Evolutionary conservation across 2,797 vertebrate species (phyloP).

Genomic region (Pseudochirops cupreus): DNA sequence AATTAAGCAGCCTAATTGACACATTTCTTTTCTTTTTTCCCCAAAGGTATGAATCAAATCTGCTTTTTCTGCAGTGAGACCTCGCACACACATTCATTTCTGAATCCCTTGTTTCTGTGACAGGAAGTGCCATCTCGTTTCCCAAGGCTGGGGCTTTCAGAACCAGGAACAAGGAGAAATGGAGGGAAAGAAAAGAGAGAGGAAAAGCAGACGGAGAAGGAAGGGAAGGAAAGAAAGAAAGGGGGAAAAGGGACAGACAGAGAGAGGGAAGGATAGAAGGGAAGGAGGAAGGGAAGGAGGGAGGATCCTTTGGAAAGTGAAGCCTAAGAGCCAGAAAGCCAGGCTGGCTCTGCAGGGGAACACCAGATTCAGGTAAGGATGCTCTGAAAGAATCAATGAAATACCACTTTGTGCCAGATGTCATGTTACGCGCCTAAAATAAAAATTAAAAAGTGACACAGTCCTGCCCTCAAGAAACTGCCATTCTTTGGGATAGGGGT

Average conservation of each 20-base stretch:
- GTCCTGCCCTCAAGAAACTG: too few species aligned
- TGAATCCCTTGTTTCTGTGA: neutral
- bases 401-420: neutral
- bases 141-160: constrained; percentile 17
- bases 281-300: neutral
- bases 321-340: neutral
- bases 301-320: neutral
- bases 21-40: constrained; percentile 35
- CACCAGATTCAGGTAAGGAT: neutral
- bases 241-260: neutral
- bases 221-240: neutral
- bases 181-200: neutral
- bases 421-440: neutral
- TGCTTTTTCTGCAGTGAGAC: neutral
- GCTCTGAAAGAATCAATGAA: neutral
- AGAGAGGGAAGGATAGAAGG: neutral
- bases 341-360: neutral
- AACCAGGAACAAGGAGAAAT: neutral
- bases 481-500: too few species aligned
- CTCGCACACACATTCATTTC: neutral
- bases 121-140: neutral
- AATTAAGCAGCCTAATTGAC: constrained; percentile 63
- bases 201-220: constrained; percentile 13
- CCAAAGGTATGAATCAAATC: neutral
- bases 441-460: neutral